Evolutionary conservation across 2,113 vertebrate genomes (phyloP), one percentile per base, ranked within the genome.

Genomic region (Calyptomena viridis): DNA sequence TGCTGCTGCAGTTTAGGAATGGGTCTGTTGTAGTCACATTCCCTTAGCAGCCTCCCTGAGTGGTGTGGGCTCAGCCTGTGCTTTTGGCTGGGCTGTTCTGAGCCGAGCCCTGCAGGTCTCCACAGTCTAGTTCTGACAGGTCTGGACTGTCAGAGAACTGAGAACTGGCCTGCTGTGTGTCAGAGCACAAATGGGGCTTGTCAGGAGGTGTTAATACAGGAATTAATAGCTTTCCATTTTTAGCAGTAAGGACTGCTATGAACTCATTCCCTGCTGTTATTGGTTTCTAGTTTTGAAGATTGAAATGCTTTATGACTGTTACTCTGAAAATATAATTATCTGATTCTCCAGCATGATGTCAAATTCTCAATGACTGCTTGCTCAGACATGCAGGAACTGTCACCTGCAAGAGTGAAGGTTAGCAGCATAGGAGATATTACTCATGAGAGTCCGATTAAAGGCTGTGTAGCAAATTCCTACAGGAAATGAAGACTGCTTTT

Each of bases 191-290:
- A 40, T 68, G 24, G 42, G 58, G 63, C 87, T 85, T 95, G 88
- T 86, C 79, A 77, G 79, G 53, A 94, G 67, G 47, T 14, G 27
- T 89, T 92, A 94, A 92, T 84, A 16, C 56, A 74, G 42, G 83
- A 67, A 76, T 90, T 94, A 80, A 77, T 87, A 88, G 47, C 42
- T 88, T 84, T 77, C 88, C 24, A 71, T 87, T 94, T 95, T 93
- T 93, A 96, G 88, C 31, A 93, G 16, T 31, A 49, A 66, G 18
- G 28, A 12, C 68, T 93, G 17, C 67, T 81, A 52, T 84, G 76
- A 94, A 80, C 47, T 88, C 53, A 28, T 83, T 90, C 59, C 35
- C 18, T 88, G 35, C 46, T 88, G 50, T 47, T 86, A 46, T 66
- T 90, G 68, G 24, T 74, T 93, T 85, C 42, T 37, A 27, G 62